Base-by-base conservation (phyloP, 2,113 vertebrate genomes). In the Pollachius pollachius region DNA sequence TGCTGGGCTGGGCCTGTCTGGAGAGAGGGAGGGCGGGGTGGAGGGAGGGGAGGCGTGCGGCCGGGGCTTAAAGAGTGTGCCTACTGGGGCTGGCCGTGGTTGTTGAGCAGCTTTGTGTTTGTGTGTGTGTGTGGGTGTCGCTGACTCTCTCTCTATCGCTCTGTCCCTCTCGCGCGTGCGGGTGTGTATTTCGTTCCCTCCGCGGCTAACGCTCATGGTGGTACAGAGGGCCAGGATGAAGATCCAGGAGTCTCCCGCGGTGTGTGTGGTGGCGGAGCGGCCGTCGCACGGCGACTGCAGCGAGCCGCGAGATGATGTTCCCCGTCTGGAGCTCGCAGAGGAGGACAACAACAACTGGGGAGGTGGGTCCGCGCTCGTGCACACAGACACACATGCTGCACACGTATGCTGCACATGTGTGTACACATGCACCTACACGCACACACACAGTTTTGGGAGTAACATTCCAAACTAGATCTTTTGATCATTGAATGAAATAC, bases 191-290 rank as follows among this genome's bases (percentile, higher is more conserved):
- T 34, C 30, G 30, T 34, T 5, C 30, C 6, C 30, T 0, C 41
- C 8, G 9, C 12, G 41, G 41, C 41, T 48, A 48, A 48, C 41
- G 41, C 87, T 86, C 76, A 83, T 89, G 89, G 91, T 83, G 62
- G 83, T 95, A 79, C 93, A 96, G 96, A 92, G 87, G 79, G 80
- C 92, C 65, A 82, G 78, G 72, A 98, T 99, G 97, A 98, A 98
- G 94, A 99, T 99, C 83, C 96, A 96, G 91, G 97, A 99, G 84
- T 92, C 90, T 76, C 87, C 93, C 60, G 88, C 87, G 73, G 62
- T 88, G 68, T 91, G 93, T 73, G 95, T 96, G 82, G 75, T 12
- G 81, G 79, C 84, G 83, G 68, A 94, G 92, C 78, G 79, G 91
- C 63, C 41, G 8, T 2, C 41, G 41, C 9, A 48, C 41, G 41